Evolutionary conservation across 2,888 invertebrate genomes (phyloP), one percentile per base, ranked within the genome.

Genomic region (Agrilus biguttatus): DNA sequence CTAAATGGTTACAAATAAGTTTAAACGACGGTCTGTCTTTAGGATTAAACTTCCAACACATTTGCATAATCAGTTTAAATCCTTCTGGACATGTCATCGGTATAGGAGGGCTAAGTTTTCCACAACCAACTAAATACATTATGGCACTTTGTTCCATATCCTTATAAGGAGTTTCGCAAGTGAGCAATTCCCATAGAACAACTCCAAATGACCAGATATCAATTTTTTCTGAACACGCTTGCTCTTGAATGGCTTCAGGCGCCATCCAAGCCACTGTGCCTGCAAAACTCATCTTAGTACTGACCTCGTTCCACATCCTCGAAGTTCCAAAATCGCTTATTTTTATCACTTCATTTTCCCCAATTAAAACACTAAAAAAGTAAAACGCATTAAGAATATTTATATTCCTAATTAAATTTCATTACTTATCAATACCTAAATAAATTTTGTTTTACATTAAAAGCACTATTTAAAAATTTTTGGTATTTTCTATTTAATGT

Each of bases 181-280:
- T 97, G 41, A 98, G 69, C 55, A 98, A 72, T 67, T 98, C 98
- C 98, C 98, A 98, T 8, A 98, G 70, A 0, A 98, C 95, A 1
- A 98, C 92, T 4, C 97, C 98, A 61, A 84, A 98, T 0, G 96
- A 93, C 96, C 97, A 98, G 47, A 98, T 87, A 63, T 98, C 98
- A 0, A 98, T 93, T 64, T 95, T 91, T 62, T 97, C 96, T 0
- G 91, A 93, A 65, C 95, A 98, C 0, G 87, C 90, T 61, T 96
- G 90, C 60, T 93, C 92, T 46, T 93, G 78, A 52, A 98, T 96
- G 35, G 97, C 88, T 70, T 98, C 98, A 0, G 98, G 98, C 0
- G 97, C 95, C 97, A 98, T 98, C 97, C 97, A 98, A 0, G 95
- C 91, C 0, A 96, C 91, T 0, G 97, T 98, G 35, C 97, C 97